These are phyloP conservation scores for Thelaira solivaga DNA, from an alignment of 2,888 invertebrate species.

Conservation along the genomic window DNA sequence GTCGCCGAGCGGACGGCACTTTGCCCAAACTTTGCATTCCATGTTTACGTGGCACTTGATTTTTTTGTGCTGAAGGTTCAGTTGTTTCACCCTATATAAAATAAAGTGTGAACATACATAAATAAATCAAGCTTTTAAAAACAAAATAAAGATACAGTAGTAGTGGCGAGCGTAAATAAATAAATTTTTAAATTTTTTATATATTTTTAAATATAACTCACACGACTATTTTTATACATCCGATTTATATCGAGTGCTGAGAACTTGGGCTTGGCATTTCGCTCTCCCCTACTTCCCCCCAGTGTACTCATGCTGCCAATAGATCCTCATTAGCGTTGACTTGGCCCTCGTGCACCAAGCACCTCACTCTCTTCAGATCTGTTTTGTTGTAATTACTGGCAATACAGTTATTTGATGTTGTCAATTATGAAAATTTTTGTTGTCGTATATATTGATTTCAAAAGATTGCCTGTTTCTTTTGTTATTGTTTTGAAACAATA, in stretches of 20 bases:
- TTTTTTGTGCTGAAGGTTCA: constrained; percentile 92
- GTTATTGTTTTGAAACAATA: too few species aligned
- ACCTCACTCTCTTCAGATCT: constrained; percentile 67
- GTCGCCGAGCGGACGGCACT: constrained; percentile 97
- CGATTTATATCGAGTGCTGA: constrained; percentile 98
- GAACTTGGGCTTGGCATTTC: constrained; percentile 90
- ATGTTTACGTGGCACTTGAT: constrained; percentile 96
- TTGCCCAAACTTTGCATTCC: constrained; percentile 99
- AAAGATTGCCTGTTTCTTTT: neutral
- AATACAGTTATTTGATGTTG: constrained; percentile 27
- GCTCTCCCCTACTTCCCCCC: constrained; percentile 79
- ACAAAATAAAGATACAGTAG: neutral
- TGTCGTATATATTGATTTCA: neutral
- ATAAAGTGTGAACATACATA: constrained; percentile 42
- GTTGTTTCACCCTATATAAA: constrained; percentile 88
- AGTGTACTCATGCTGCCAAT: constrained; percentile 78
- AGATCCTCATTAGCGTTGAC: constrained; percentile 78
- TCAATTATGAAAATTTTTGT: constrained; percentile 1
- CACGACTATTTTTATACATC: constrained; percentile 92
- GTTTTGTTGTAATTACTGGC: constrained; percentile 61
- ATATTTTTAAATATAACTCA: constrained; percentile 77
- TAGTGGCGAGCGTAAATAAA: too few species aligned
- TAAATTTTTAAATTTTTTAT: too few species aligned
- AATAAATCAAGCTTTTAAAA: constrained; percentile 16
- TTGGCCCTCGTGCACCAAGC: constrained; percentile 73